A percentile compares a stretch with the other conserved stretches of the same genome.
Evolutionary conservation across 1,140 invertebrate genomes (phyloP).

Genomic region (Capitella teleta): DNA sequence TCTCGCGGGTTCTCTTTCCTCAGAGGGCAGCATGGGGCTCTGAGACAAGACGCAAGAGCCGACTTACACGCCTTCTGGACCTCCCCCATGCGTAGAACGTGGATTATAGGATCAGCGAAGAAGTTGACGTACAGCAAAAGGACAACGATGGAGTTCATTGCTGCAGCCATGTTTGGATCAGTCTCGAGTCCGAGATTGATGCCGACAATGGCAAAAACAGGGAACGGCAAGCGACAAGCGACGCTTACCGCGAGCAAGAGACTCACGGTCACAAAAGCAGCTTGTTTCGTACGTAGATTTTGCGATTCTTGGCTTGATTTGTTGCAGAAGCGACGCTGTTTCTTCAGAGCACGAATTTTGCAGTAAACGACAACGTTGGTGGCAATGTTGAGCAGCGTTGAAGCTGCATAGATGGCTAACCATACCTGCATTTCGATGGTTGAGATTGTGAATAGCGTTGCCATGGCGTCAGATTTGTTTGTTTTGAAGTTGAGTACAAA

Average conservation of each 20-base stretch:
- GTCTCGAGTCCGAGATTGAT: neutral
- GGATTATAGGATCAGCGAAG: constrained; percentile 8
- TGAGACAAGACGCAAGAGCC: too few species aligned
- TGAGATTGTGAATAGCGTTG: constrained; percentile 1
- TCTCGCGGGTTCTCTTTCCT: too few species aligned
- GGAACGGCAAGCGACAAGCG: constrained; percentile 5
- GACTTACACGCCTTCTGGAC: constrained; percentile 1
- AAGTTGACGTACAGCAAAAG: constrained; percentile 6
- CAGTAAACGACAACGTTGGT: constrained; percentile 4
- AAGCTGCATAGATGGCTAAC: constrained; percentile 1
- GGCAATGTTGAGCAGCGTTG: constrained; percentile 3
- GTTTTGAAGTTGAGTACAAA: neutral
- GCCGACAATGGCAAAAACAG: neutral
- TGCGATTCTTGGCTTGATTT: neutral
- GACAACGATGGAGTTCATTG: constrained; percentile 1
- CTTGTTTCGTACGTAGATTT: constrained; percentile 7
- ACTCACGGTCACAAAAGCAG: constrained; percentile 2
- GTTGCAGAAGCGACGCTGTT: neutral
- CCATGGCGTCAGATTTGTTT: constrained; percentile 3
- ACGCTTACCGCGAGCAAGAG: constrained; percentile 5
- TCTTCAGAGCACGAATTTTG: neutral
- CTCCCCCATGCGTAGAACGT: neutral
- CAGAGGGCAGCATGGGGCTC: too few species aligned
- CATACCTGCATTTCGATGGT: constrained; percentile 7
- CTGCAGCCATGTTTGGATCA: too few species aligned